Evolutionary conservation across 2,888 invertebrate species (phyloP), one percentile per base, ranked within the genome.

Genomic region (Atherix ibis): DNA sequence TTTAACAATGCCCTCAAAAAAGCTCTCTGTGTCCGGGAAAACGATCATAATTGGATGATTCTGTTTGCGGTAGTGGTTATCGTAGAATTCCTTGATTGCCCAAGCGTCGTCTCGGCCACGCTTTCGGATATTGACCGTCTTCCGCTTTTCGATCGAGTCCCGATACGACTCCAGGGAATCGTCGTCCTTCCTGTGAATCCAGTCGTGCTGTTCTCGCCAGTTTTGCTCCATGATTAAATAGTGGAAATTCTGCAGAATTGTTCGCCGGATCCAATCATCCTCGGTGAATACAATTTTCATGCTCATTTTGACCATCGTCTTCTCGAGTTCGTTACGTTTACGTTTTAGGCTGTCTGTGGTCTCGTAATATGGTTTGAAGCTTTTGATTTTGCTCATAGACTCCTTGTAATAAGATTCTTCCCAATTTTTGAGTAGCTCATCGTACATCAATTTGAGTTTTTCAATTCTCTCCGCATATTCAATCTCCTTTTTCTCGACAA

Each of bases 251-350:
- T 60, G 60, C 32, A 60, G 30, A 47, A 58, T 55, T 0, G 50
- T 50, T 13, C 54, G 49, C 2, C 50, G 48, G 27, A 54, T 52
- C 56, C 56, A 58, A 33, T 56, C 51, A 3, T 52, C 52, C 37
- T 60, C 60, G 13, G 53, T 52, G 17, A 54, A 58, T 4, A 59
- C 55, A 27, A 60, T 60, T 22, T 57, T 51, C 56, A 58, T 56
- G 35, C 54, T 58, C 3, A 59, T 38, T 34, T 49, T 44, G n/a
- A 45, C 47, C 3, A 44, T 43, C 14, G 49, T 40, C 2, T 52
- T 51, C 32, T 49, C 50, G 15, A 56, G 29, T 3, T 48, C 43
- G 1, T 48, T 47, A 2, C 40, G 44, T 16, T 51, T 44, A 3
- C 44, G 47, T 39, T 51, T 53, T 25, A 58, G 43, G 4, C 36